Evolutionary conservation across 1,140 invertebrate species (phyloP).

Genomic region (Brachionus paranguensis): DNA sequence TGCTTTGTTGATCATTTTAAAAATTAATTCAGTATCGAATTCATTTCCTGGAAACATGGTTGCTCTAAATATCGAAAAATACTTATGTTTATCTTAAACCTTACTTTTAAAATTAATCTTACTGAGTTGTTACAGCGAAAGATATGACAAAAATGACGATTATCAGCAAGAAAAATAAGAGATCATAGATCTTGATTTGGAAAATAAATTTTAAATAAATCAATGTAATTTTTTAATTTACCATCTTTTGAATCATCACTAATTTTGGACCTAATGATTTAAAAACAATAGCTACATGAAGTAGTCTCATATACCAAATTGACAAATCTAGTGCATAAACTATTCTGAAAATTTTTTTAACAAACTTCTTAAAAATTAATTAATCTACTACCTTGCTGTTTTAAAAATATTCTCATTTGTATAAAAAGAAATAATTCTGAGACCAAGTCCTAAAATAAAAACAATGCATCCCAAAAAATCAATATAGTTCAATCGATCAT

Average conservation of each 20-base stretch:
- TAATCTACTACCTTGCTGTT: not conserved
- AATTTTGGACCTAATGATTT: conserved; percentile 53
- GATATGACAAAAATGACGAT: not conserved
- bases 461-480: not conserved
- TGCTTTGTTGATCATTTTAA: conserved; percentile 44
- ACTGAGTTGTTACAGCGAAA: not conserved
- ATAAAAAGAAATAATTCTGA: not conserved
- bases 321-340: conserved; percentile 22
- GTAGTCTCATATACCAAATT: conserved; percentile 46
- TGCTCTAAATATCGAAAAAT: conserved; percentile 42
- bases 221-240: conserved; percentile 39
- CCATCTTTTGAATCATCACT: conserved; percentile 54
- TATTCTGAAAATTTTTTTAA: not conserved
- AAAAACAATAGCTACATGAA: conserved; percentile 50
- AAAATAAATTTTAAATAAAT: not conserved
- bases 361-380: not conserved
- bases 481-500: conserved; percentile 28
- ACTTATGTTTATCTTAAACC: not conserved
- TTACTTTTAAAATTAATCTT: not conserved
- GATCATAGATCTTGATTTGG: not conserved
- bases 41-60: conserved; percentile 42
- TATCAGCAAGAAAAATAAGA: not conserved
- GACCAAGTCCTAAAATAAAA: not conserved
- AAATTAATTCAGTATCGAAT: not conserved
- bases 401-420: not conserved